These are phyloP conservation scores for Dicentrarchus labrax DNA, from an alignment of 2,113 vertebrate species.

Conservation along the genomic window DNA sequence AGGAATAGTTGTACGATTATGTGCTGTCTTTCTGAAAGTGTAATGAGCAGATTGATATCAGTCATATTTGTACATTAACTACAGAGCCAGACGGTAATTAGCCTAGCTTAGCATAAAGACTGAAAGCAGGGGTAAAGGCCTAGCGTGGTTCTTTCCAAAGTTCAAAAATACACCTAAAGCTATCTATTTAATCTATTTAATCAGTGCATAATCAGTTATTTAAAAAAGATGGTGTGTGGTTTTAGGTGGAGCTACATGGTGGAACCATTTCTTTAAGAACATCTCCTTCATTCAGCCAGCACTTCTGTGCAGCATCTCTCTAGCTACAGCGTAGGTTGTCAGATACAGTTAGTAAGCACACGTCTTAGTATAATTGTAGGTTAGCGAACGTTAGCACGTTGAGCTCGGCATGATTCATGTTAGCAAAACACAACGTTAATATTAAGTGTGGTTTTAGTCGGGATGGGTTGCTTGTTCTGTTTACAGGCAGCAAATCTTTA, in stretches of 20 bases:
- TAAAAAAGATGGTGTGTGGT: neutral
- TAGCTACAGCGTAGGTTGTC: neutral
- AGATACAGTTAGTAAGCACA: neutral
- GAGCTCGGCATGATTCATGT: no score
- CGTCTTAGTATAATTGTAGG: neutral
- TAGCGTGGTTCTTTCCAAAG: no score
- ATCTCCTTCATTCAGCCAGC: neutral
- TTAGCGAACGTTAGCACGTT: no score
- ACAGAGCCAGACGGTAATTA: neutral
- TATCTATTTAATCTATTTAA: neutral
- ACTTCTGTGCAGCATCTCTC: neutral
- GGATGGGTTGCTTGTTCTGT: no score
- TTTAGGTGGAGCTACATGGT: no score
- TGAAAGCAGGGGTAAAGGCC: no score
- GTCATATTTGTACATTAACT: neutral
- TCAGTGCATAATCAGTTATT: neutral
- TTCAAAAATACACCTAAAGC: no score
- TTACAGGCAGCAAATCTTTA: no score
- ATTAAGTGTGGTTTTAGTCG: no score
- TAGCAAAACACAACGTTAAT: no score
- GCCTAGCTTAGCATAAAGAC: neutral
- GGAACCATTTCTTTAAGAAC: neutral
- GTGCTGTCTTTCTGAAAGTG: neutral
- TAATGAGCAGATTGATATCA: neutral
- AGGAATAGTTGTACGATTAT: neutral